A percentile compares a stretch with the other conserved stretches of the same genome.
Evolutionary conservation across 2,888 invertebrate species (phyloP).

Genomic region (Clivina fossor): DNA sequence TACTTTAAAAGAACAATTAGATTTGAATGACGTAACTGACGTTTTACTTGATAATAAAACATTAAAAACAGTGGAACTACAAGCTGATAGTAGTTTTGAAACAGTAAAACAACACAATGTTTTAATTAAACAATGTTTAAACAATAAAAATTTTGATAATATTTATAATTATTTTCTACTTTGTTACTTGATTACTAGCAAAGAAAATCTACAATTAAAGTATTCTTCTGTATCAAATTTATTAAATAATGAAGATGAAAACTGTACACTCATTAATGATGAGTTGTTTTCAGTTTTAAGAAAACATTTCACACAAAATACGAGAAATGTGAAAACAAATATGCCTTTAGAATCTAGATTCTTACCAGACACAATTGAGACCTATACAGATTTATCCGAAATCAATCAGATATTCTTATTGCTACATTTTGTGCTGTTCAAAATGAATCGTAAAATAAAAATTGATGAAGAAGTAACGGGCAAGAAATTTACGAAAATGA

Average conservation of each 20-base stretch:
- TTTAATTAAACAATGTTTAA: constrained; percentile 44
- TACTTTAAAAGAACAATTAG: constrained; percentile 46
- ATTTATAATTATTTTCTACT: constrained; percentile 45
- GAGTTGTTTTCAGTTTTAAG: constrained; percentile 24
- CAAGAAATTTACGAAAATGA: constrained; percentile 51
- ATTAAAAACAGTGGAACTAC: constrained; percentile 53
- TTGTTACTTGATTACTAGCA: constrained; percentile 48
- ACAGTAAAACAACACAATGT: constrained; percentile 60
- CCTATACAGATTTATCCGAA: constrained; percentile 25
- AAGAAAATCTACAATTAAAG: constrained; percentile 49
- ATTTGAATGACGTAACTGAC: constrained; percentile 57
- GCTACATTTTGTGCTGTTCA: constrained; percentile 37
- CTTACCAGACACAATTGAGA: constrained; percentile 45
- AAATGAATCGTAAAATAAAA: not conserved
- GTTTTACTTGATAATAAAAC: constrained; percentile 50
- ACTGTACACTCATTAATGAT: constrained; percentile 21
- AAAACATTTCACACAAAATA: constrained; percentile 17
- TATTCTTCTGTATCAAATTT: constrained; percentile 39
- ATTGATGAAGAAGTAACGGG: constrained; percentile 24
- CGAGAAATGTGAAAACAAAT: constrained; percentile 8
- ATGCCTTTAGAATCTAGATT: constrained; percentile 49
- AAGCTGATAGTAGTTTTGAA: constrained; percentile 56
- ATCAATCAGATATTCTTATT: constrained; percentile 35
- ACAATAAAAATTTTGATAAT: constrained; percentile 28
- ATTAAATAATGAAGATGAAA: constrained; percentile 15